Evolutionary conservation across 2,113 vertebrate genomes (phyloP).

Genomic region (Vulpes vulpes): DNA sequence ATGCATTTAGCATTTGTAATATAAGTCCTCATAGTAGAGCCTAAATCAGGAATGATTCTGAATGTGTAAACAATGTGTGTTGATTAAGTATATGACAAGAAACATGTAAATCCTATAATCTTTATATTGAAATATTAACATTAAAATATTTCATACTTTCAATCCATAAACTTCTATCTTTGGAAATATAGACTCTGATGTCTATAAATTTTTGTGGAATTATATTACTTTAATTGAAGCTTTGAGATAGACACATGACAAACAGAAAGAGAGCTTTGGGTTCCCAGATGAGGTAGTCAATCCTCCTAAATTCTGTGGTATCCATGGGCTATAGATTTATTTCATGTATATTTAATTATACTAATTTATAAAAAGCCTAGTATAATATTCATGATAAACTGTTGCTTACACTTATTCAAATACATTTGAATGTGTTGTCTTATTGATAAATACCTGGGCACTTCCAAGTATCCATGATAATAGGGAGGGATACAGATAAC

Average conservation of each 20-base stretch:
- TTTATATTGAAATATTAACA: neutral
- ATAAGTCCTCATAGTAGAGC: neutral
- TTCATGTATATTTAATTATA: neutral
- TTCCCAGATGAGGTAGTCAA: neutral
- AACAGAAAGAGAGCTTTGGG: neutral
- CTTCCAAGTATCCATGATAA: neutral
- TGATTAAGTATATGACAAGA: neutral
- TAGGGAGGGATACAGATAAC: neutral
- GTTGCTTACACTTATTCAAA: neutral
- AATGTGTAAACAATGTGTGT: neutral
- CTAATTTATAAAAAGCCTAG: neutral
- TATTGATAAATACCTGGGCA: neutral
- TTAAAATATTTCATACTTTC: neutral
- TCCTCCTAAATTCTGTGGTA: neutral
- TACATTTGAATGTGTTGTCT: neutral
- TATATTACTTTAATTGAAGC: neutral
- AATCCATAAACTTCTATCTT: neutral
- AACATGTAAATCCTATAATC: neutral
- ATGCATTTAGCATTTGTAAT: neutral
- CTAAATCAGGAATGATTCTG: neutral
- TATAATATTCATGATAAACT: neutral
- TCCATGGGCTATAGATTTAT: neutral
- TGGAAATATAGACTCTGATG: neutral
- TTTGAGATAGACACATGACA: neutral
- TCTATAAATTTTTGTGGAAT: neutral